These are phyloP conservation scores for Megathymus violae DNA, from an alignment of 1,140 invertebrate species.

Conservation along the genomic window DNA sequence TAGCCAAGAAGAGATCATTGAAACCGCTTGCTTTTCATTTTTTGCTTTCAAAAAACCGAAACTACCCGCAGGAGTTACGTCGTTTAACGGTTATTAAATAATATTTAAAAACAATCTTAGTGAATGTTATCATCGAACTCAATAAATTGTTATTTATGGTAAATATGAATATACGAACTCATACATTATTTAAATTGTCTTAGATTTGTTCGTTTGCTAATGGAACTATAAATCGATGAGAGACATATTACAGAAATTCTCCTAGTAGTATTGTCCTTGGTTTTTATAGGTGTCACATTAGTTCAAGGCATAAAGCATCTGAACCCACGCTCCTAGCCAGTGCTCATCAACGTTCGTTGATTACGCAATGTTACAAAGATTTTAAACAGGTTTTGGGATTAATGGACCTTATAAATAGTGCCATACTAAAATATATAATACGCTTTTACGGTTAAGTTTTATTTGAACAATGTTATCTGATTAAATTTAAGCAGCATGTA, in stretches of 20 bases:
- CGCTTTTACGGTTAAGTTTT: background rate
- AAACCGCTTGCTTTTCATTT: too few relatives aligned
- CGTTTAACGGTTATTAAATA: too few relatives aligned
- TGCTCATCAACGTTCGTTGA: constrained; percentile 51
- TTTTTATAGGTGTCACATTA: constrained; percentile 65
- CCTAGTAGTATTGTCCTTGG: constrained; percentile 54
- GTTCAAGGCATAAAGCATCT: constrained; percentile 46
- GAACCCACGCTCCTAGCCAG: constrained; percentile 54
- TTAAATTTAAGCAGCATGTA: too few relatives aligned
- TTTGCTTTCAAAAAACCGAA: too few relatives aligned
- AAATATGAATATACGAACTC: constrained; percentile 11
- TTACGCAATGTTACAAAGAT: constrained; percentile 64
- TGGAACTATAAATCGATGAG: constrained; percentile 52
- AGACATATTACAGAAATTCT: constrained; percentile 29
- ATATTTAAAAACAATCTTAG: too few relatives aligned
- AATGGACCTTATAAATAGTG: constrained; percentile 55
- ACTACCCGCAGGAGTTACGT: too few relatives aligned
- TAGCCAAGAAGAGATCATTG: too few relatives aligned
- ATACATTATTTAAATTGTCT: constrained; percentile 38
- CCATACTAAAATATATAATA: constrained; percentile 19
- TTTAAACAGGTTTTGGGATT: constrained; percentile 63
- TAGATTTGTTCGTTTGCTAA: constrained; percentile 45
- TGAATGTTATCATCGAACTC: background rate
- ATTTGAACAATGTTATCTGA: background rate
- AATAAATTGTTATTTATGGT: background rate